Percentiles rank a stretch among this genome's conserved stretches.
Conservation (phyloP, 2,888 invertebrate genomes). For the Cryptosula pallasiana region DNA sequence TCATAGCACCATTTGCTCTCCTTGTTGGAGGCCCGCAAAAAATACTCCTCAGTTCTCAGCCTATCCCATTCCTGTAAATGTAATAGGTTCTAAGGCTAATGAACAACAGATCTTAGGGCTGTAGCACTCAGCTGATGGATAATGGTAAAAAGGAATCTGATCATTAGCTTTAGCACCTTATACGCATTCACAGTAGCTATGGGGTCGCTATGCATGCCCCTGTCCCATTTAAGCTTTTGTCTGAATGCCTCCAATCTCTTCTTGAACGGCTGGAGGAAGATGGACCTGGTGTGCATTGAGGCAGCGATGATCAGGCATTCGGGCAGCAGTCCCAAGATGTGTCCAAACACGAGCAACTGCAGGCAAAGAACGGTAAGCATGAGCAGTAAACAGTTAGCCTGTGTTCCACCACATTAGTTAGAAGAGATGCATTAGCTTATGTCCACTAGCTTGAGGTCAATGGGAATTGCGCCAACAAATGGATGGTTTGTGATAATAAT, state of each 20-base stretch:
- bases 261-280: constrained; percentile 71
- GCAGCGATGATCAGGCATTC: constrained; percentile 84
- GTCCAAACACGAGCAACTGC: constrained; percentile 72
- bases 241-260: constrained; percentile 62
- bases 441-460: no score
- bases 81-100: background rate
- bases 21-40: background rate
- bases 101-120: background rate
- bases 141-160: constrained; percentile 27
- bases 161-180: constrained; percentile 57
- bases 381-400: no score
- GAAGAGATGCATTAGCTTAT: no score
- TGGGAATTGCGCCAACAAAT: no score
- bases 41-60: constrained; percentile 3
- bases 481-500: no score
- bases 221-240: constrained; percentile 74
- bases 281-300: constrained; percentile 72
- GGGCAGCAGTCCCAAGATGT: constrained; percentile 76
- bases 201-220: constrained; percentile 76
- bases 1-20: constrained; percentile 23
- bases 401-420: no score
- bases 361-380: background rate
- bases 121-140: background rate
- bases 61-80: constrained; percentile 23
- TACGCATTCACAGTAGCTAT: constrained; percentile 76